Base-by-base conservation (phyloP, 1,140 invertebrate species). In the Cydia strobilella region DNA sequence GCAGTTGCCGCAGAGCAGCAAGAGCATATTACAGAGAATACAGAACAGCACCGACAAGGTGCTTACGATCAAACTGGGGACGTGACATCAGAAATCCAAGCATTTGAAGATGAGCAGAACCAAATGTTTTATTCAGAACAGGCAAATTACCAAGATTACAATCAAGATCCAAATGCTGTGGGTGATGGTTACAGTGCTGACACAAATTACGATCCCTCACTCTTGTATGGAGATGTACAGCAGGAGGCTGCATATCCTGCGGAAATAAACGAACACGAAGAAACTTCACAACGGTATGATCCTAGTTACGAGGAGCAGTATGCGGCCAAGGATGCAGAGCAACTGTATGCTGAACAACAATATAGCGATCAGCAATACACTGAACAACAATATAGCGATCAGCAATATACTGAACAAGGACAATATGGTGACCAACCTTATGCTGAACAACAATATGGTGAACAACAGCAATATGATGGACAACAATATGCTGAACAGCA, bases 221-320 rank as follows among this genome's bases (percentile, higher is more conserved):
- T 74, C 72, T 88, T 88, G 77, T 88, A 88, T 63, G 82, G 89
- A 73, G 75, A 62, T 45, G 73, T 72, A 31, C 80, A 85, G 72
- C 73, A 79, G 72, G 80, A 89, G 77, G 76, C 84, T 75, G 75
- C 78, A 35, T 87, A 89, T 76, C 75, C 81, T 25, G 72, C 65
- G 9, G 82, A 88, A 75, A 78, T 84, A 35, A 86, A 86, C 59
- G 86, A 88, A 77, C 82, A 87, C 62, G 85, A 85, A 80, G 86
- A 87, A 77, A 74, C 85, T 6, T 82, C 76, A 13, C 78, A 86
- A 75, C 81, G 75, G 15, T 90, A 91, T 74, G 88, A 91, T 79
- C 88, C 82, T 73, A 82, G 75, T 75, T 90, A 90, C 25, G 77
- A 86, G 74, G 79, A 87, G 74, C 87, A 90, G 73, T 90, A 90